These are phyloP conservation scores for Hetaerina titia DNA, from an alignment of 2,888 invertebrate species.

Conservation along the genomic window DNA sequence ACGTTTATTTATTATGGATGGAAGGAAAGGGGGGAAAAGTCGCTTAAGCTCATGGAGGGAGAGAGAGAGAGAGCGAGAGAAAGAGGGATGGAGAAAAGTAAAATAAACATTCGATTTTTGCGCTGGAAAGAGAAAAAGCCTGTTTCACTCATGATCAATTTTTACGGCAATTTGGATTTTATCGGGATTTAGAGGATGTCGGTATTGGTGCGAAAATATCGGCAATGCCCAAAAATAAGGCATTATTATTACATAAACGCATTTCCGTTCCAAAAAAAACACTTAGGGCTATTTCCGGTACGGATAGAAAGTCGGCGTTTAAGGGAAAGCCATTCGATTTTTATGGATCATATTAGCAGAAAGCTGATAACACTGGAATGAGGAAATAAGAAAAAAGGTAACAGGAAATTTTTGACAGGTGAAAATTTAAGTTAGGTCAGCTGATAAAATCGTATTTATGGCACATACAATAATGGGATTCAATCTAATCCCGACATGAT, in stretches of 20 bases:
- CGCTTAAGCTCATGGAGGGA: not conserved
- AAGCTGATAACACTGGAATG: too few species aligned
- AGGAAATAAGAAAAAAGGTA: too few species aligned
- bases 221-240: not conserved
- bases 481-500: too few species aligned
- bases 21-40: too few species aligned
- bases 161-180: not conserved
- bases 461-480: too few species aligned
- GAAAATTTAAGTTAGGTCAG: too few species aligned
- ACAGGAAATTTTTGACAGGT: too few species aligned
- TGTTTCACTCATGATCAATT: not conserved
- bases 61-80: not conserved
- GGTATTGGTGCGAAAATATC: not conserved
- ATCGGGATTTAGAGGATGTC: not conserved
- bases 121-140: not conserved
- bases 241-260: not conserved
- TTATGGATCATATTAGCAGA: too few species aligned
- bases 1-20: slow-evolving; percentile 28
- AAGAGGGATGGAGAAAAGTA: not conserved
- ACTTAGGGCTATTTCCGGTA: not conserved
- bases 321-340: not conserved
- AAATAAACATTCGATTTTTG: not conserved
- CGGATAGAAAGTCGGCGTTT: not conserved
- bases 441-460: too few species aligned
- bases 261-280: not conserved